Percentiles rank a stretch among this genome's conserved stretches.
Evolutionary conservation across 2,888 invertebrate genomes (phyloP).

Genomic region (Polydrusus pterygomalis): DNA sequence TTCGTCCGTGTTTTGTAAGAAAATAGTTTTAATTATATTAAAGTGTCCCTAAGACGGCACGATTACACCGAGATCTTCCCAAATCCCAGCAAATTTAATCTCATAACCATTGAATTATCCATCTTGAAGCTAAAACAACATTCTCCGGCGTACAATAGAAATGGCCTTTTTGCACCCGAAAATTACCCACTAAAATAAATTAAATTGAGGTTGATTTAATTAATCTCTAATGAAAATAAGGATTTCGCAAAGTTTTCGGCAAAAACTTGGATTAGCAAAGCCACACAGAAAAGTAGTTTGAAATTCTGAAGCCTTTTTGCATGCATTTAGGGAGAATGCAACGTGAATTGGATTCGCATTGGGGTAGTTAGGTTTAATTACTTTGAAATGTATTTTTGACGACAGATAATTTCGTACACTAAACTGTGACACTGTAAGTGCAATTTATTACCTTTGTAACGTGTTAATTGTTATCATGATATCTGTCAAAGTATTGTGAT

Average conservation of each 20-base stretch:
- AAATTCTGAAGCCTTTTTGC: constrained; percentile 19
- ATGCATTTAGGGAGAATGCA: constrained; percentile 7
- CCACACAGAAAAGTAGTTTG: constrained; percentile 24
- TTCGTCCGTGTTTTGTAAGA: constrained; percentile 2
- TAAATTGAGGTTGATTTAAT: constrained; percentile 39
- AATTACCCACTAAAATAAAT: constrained; percentile 46
- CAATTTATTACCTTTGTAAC: too few species aligned
- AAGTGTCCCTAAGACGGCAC: constrained; percentile 24
- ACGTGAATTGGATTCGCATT: constrained; percentile 23
- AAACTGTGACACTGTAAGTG: too few species aligned
- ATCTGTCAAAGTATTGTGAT: too few species aligned
- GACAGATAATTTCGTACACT: too few species aligned
- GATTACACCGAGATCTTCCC: constrained; percentile 17
- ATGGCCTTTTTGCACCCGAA: constrained; percentile 39
- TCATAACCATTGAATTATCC: constrained; percentile 28
- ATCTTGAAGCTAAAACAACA: constrained; percentile 30
- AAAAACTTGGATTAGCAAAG: constrained; percentile 16
- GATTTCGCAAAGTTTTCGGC: constrained; percentile 17
- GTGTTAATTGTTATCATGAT: too few species aligned
- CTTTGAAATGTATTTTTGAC: too few species aligned
- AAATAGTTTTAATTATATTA: constrained; percentile 21
- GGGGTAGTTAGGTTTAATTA: too few species aligned
- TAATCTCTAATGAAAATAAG: constrained; percentile 42
- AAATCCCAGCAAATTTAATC: constrained; percentile 23
- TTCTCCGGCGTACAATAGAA: constrained; percentile 38